Evolutionary conservation across 2,113 vertebrate genomes (phyloP).

Genomic region (Willisornis vidua): DNA sequence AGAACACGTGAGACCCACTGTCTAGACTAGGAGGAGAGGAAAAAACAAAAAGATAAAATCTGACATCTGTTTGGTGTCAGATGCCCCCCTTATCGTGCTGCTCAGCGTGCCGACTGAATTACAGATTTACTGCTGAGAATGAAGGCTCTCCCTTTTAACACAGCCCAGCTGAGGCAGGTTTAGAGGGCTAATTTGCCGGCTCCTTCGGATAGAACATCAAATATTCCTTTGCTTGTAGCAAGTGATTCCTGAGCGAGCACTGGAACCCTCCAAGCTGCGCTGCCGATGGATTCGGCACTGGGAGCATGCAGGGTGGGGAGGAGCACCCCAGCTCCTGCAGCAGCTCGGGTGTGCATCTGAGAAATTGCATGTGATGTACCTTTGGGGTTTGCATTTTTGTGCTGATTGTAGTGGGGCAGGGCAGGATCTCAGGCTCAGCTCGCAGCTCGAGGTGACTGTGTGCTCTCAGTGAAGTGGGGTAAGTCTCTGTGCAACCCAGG

Average conservation of each 20-base stretch:
- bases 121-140: background rate
- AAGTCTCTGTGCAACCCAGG: background rate
- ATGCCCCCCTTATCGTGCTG: conserved; percentile 1
- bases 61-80: conserved; percentile 29
- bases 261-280: background rate
- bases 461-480: background rate
- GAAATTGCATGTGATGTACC: background rate
- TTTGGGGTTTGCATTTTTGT: background rate
- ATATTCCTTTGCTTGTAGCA: background rate
- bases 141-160: background rate
- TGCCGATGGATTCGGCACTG: rapidly evolving
- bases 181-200: background rate
- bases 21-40: conserved; percentile 9
- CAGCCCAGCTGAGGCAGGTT: background rate
- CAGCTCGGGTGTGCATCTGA: background rate
- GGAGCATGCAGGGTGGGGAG: rapidly evolving
- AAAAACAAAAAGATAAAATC: background rate
- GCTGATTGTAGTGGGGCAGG: background rate
- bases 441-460: background rate
- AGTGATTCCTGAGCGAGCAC: background rate
- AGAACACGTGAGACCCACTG: background rate
- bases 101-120: background rate
- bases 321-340: background rate
- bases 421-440: background rate
- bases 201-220: background rate